Evolutionary conservation across 1,140 invertebrate genomes (phyloP).

Genomic region (Himalopsyche phryganea): DNA sequence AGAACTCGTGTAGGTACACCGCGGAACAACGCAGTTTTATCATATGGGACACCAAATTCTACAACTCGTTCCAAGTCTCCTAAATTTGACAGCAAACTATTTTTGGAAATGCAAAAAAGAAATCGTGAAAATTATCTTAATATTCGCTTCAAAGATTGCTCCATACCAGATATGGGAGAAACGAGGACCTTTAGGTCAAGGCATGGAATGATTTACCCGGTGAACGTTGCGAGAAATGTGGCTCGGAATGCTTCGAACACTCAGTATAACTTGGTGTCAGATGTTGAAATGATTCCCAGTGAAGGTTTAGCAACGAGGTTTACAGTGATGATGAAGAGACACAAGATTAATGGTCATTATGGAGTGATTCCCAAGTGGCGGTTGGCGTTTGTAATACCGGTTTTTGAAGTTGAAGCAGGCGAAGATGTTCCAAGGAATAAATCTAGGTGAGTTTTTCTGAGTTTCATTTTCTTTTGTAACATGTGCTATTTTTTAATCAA

Average conservation of each 20-base stretch:
- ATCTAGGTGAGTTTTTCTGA: conserved; percentile 24
- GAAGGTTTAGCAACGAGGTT: conserved; percentile 61
- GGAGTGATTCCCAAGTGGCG: conserved; percentile 39
- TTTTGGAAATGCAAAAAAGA: background rate
- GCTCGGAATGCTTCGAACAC: conserved; percentile 61
- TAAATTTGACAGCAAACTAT: background rate
- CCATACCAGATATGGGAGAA: conserved; percentile 39
- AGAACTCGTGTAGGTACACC: no score
- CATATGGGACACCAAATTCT: no score
- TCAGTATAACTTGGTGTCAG: conserved; percentile 68
- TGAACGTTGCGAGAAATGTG: conserved; percentile 72
- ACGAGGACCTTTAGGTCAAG: conserved; percentile 52
- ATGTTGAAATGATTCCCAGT: conserved; percentile 73
- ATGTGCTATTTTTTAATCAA: no score
- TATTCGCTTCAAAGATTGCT: conserved; percentile 41
- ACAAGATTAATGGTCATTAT: conserved; percentile 30
- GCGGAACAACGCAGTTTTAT: no score
- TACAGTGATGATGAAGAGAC: conserved; percentile 54
- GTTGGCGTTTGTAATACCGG: conserved; percentile 62
- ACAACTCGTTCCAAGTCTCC: no score
- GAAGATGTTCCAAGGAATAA: conserved; percentile 61
- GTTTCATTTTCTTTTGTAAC: background rate
- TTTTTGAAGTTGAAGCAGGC: conserved; percentile 69
- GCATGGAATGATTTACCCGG: conserved; percentile 63
- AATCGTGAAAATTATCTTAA: conserved; percentile 6